These are phyloP conservation scores for Lerema accius DNA, from an alignment of 1,140 invertebrate genomes.

Conservation along the genomic window DNA sequence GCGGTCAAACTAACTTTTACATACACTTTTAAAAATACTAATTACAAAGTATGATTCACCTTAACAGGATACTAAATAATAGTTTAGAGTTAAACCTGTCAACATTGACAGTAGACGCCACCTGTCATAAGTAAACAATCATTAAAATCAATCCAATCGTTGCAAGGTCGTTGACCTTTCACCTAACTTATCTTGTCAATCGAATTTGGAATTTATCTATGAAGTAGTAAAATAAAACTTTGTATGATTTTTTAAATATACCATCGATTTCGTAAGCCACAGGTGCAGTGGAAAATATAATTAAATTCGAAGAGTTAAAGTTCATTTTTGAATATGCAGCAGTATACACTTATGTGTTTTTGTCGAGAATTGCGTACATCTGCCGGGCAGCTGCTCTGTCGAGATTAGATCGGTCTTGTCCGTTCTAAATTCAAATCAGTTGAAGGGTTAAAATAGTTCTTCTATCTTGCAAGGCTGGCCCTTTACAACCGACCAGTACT, in stretches of 20 bases:
- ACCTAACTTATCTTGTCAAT: constrained; percentile 19
- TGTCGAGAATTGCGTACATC: constrained; percentile 54
- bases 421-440: constrained; percentile 55
- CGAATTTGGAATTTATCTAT: constrained; percentile 29
- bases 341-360: constrained; percentile 21
- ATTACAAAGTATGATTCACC: too few species aligned
- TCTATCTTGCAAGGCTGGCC: constrained; percentile 33
- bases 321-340: constrained; percentile 30
- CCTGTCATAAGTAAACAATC: constrained; percentile 51
- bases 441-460: constrained; percentile 62
- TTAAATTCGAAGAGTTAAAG: constrained; percentile 9
- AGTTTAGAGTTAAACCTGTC: constrained; percentile 25
- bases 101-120: constrained; percentile 36
- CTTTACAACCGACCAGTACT: constrained; percentile 15
- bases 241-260: constrained; percentile 21
- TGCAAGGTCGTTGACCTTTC: constrained; percentile 48
- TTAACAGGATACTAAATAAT: neutral
- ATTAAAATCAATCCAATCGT: constrained; percentile 44
- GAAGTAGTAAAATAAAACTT: constrained; percentile 23
- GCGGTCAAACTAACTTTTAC: too few species aligned
- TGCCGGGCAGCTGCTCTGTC: constrained; percentile 60
- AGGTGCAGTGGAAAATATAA: constrained; percentile 16
- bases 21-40: too few species aligned
- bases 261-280: constrained; percentile 5
- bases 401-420: constrained; percentile 68